phyloP scores from a whole-genome alignment of 1,140 invertebrate genomes.

The Conopomorpha cramerella region DNA sequence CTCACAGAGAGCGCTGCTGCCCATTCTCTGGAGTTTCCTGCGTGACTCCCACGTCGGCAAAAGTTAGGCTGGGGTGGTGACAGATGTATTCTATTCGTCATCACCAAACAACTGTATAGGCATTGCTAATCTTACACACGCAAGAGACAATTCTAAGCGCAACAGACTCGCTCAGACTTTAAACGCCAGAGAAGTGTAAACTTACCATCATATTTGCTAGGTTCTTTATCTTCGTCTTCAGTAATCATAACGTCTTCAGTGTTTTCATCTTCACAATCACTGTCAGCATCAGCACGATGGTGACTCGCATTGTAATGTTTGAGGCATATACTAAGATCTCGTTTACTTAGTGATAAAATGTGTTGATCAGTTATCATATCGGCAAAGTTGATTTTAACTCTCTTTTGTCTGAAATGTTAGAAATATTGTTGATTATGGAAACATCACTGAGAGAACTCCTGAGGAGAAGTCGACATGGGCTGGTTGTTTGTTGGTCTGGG shows the following conservation, averaged over 20 bases:
- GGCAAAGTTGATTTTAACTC: conserved; percentile 44
- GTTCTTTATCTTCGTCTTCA: conserved; percentile 36
- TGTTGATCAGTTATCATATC: conserved; percentile 44
- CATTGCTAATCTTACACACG: too few species aligned
- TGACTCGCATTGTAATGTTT: conserved; percentile 42
- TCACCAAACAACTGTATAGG: too few species aligned
- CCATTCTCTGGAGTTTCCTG: too few species aligned
- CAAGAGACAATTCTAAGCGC: conserved; percentile 6
- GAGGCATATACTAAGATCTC: conserved; percentile 39
- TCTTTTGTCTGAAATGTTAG: conserved; percentile 33
- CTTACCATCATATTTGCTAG: conserved; percentile 47
- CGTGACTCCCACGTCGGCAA: too few species aligned
- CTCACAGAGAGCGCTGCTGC: too few species aligned
- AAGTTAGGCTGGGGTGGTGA: too few species aligned
- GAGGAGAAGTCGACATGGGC: too few species aligned
- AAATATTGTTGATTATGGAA: too few species aligned
- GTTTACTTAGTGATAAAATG: conserved; percentile 31
- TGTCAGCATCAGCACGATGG: conserved; percentile 21
- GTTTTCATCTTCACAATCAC: conserved; percentile 29
- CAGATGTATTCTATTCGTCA: too few species aligned
- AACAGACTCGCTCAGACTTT: conserved; percentile 11
- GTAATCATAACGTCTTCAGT: too few species aligned
- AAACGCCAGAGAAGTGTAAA: conserved; percentile 3
- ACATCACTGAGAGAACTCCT: too few species aligned
- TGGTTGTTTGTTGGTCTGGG: too few species aligned